phyloP scores from a whole-genome alignment of 1,140 invertebrate species.

The Drosophila quadrilineata region DNA sequence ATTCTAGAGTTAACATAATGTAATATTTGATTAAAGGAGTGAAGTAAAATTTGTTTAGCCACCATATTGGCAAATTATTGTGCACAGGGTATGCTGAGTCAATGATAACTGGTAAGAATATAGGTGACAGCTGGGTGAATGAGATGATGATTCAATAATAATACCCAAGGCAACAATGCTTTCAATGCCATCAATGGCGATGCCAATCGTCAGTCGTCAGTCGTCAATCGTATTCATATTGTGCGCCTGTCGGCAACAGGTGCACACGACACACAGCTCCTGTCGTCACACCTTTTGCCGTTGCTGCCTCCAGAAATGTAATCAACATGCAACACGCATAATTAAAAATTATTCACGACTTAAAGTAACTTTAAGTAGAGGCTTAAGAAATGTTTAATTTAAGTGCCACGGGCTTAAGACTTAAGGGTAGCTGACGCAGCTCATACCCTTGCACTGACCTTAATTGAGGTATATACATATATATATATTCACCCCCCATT shows the following conservation, averaged over 20 bases:
- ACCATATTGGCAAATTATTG: background rate
- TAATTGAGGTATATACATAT: background rate
- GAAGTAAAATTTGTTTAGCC: background rate
- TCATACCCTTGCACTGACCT: too few species aligned
- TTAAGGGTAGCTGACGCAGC: too few species aligned
- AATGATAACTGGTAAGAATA: slow-evolving; percentile 37
- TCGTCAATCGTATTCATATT: slow-evolving; percentile 51
- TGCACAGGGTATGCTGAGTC: slow-evolving; percentile 1
- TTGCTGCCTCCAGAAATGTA: background rate
- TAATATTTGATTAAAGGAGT: background rate
- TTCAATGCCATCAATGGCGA: background rate
- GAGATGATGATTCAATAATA: slow-evolving; percentile 62
- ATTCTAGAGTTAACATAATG: too few species aligned
- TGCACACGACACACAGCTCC: slow-evolving; percentile 9
- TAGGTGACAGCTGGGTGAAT: slow-evolving; percentile 49
- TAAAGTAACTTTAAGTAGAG: too few species aligned
- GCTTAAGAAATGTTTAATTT: too few species aligned
- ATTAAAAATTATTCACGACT: slow-evolving; percentile 2
- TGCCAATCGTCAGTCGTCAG: slow-evolving; percentile 1
- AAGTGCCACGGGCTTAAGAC: too few species aligned
- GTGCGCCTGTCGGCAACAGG: slow-evolving; percentile 32
- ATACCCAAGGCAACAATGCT: slow-evolving; percentile 21
- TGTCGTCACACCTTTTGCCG: background rate
- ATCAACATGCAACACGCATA: background rate
- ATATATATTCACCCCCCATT: too few species aligned